Base-by-base conservation (phyloP, 2,888 invertebrate species). In the Eumacrocentrus americanus region DNA sequence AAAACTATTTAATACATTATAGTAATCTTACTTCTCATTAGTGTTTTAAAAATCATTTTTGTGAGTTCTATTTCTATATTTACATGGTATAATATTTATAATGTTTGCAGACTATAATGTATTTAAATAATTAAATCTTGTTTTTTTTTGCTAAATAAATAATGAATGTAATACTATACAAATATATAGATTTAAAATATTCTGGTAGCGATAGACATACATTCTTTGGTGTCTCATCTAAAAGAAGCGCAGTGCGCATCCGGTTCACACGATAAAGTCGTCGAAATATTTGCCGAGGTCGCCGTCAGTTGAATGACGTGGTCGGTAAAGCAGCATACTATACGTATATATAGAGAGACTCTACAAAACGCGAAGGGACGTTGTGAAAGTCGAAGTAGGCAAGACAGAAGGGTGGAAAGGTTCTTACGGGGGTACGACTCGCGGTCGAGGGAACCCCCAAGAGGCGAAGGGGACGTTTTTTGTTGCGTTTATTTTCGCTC, bases 401-500 rank as follows among this genome's bases (percentile, higher is more conserved):
- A 37, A 25, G 35, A 20, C 16, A 48, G 38, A 34, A 53, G 51
- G 44, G 53, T 42, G 25, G 38, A 57, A 53, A 29, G 47, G 56
- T 50, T 52, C 60, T 54, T 29, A 14, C 14, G 40, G 14, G 42
- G 46, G 52, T 12, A 34, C 34, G 29, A 7, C 46, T 25, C 44
- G 34, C 55, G 57, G 42, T 37, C 38, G 48, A 38, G 29, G 60
- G 54, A 63, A 56, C 65, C 64, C 65, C 62, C 63, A 56, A 58
- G 62, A 64, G 65, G 54, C 66, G 47, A 60, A 62, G 67, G 69
- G 69, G 66, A 68, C 63, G 69, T 67, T 74, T 73, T 74, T 74
- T 72, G 68, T 70, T 66, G 69, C 67, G 67, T 71, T 70, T 70
- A 72, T 51, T 70, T 71, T 68, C 62, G 67, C 63, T 40, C 62